Percentiles rank a stretch among this genome's conserved stretches.
phyloP scores from a whole-genome alignment of 2,888 invertebrate genomes.

The Euplagia quadripunctaria region DNA sequence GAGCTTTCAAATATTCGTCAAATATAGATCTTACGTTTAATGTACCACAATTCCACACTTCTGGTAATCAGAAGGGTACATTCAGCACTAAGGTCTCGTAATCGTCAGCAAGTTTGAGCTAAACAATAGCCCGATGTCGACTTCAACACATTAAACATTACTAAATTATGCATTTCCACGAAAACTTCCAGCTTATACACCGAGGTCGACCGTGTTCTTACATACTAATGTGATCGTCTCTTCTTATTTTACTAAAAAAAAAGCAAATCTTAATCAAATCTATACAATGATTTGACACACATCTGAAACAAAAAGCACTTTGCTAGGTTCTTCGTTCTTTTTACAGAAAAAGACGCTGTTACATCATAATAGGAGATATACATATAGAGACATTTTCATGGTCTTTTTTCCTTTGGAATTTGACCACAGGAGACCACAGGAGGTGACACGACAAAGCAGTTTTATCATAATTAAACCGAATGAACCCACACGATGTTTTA shows the following conservation, averaged over 20 bases:
- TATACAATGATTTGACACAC: constrained; percentile 2
- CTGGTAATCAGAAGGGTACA: background rate
- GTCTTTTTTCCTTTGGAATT: too few relatives aligned
- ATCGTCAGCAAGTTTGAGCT: background rate
- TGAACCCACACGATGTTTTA: too few relatives aligned
- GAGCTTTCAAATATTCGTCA: background rate
- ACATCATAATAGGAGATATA: too few relatives aligned
- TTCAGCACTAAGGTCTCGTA: background rate
- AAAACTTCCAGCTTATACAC: background rate
- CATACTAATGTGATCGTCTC: constrained; percentile 18
- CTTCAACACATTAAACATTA: constrained; percentile 5
- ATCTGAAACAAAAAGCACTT: background rate
- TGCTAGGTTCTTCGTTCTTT: too few relatives aligned
- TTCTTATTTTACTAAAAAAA: constrained; percentile 3
- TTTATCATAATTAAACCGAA: too few relatives aligned
- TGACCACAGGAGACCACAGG: too few relatives aligned
- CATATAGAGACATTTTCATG: too few relatives aligned
- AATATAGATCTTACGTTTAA: background rate
- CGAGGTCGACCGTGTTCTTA: constrained; percentile 20
- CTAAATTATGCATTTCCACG: constrained; percentile 18
- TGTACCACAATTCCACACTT: background rate
- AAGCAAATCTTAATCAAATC: background rate
- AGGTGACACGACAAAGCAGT: too few relatives aligned
- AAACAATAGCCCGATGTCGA: background rate
- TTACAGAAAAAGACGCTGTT: too few relatives aligned